Conservation (phyloP, 2,797 vertebrate species). For the Thripadectes ignobilis region DNA sequence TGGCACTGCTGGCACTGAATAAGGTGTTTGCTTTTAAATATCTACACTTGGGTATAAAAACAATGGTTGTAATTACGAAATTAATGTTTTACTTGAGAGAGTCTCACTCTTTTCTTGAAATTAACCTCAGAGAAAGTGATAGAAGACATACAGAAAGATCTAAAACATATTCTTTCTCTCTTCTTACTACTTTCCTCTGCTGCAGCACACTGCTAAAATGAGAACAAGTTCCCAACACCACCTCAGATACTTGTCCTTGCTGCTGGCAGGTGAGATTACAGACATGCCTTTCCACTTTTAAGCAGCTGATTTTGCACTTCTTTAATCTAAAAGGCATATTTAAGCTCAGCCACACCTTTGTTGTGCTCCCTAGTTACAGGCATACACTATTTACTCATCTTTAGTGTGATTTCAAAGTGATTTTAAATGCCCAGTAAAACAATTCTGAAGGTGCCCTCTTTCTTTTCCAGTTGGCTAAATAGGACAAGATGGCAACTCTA, state of each 20-base stretch:
- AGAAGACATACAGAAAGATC: not conserved
- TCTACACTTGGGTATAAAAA: not conserved
- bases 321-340: not conserved
- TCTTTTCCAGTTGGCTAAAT: slow-evolving; percentile 47
- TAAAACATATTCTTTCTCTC: not conserved
- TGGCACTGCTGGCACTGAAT: not conserved
- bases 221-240: not conserved
- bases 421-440: slow-evolving; percentile 36
- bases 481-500: slow-evolving; percentile 51
- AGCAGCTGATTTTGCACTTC: not conserved
- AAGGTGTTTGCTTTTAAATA: not conserved
- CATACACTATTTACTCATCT: not conserved
- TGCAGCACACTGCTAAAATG: not conserved
- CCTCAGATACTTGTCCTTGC: not conserved
- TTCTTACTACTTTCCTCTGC: not conserved
- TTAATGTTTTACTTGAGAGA: not conserved
- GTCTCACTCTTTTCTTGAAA: not conserved
- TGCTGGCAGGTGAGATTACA: slow-evolving; percentile 1
- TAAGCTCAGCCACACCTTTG: not conserved
- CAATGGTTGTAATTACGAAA: not conserved
- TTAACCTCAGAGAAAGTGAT: not conserved
- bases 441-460: slow-evolving; percentile 48
- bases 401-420: not conserved
- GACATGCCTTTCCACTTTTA: not conserved
- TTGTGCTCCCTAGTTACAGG: not conserved